These are phyloP conservation scores for Drosophila peninsularis DNA, from an alignment of 2,888 invertebrate species.

Conservation along the genomic window DNA sequence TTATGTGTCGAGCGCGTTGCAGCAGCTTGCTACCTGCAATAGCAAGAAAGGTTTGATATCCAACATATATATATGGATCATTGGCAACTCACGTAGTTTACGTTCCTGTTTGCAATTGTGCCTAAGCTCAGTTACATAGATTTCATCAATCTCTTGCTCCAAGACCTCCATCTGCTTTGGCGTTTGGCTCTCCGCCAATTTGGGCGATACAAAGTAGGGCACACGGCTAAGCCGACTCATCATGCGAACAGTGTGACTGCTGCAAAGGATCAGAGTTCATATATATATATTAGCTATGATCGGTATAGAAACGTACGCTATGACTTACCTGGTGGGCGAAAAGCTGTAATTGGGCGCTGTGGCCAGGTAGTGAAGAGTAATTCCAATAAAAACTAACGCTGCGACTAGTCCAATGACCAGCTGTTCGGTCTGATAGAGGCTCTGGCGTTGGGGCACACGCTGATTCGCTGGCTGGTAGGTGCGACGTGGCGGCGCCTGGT, in stretches of 20 bases:
- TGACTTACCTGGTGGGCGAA: constrained; percentile 86
- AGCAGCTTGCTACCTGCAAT: constrained; percentile 62
- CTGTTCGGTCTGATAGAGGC: constrained; percentile 65
- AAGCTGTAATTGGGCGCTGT: constrained; percentile 93
- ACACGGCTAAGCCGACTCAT: constrained; percentile 92
- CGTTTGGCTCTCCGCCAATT: constrained; percentile 86
- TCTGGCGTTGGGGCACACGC: constrained; percentile 72
- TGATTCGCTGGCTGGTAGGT: constrained; percentile 77
- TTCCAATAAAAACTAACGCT: constrained; percentile 92
- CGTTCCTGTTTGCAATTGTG: constrained; percentile 65
- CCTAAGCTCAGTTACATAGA: constrained; percentile 56
- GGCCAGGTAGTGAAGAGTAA: constrained; percentile 55
- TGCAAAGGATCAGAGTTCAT: constrained; percentile 17
- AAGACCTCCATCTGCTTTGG: constrained; percentile 38
- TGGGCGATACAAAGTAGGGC: constrained; percentile 97
- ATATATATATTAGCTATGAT: background rate
- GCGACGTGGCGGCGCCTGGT: constrained; percentile 38
- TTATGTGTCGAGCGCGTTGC: constrained; percentile 52
- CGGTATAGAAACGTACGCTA: no score
- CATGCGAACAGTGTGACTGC: constrained; percentile 85
- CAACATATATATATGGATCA: background rate
- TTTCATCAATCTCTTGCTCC: constrained; percentile 60
- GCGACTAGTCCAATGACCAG: constrained; percentile 71
- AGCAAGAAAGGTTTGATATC: background rate
- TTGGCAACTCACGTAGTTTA: constrained; percentile 60